Base-by-base conservation (phyloP, 2,113 vertebrate genomes). In the Pagrus major region DNA sequence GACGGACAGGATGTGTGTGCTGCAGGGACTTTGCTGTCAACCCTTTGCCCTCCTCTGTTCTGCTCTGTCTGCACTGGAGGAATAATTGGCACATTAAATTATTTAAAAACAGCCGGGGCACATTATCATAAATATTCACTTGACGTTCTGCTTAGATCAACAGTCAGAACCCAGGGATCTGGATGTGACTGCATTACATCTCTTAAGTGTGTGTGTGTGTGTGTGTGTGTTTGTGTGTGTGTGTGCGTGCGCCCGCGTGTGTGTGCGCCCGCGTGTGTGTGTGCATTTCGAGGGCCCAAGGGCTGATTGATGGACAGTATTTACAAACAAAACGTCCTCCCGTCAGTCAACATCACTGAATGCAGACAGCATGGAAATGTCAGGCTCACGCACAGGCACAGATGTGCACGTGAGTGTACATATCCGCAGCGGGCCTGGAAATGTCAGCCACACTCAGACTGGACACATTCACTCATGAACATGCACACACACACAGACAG, bases 101-200 rank as follows among this genome's bases (percentile, higher is more conserved):
- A 93, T 92, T 92, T 87, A 88, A 91, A 87, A 90, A 89, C 71
- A 86, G 86, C 74, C 88, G 33, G 75, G 78, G 76, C 72, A 80
- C 85, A 91, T 91, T 91, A 87, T 88, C 85, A 93, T 92, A 91
- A 92, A 92, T 86, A 92, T 88, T 90, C 93, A 85, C 89, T 89
- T 73, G 72, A 90, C 75, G 78, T 82, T 91, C 86, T 82, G 78
- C 85, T 89, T 87, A 87, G 80, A 92, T 93, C 92, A 91, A 91
- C 93, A 91, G 87, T 89, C 84, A 77, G 78, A 89, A 88, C 85
- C 60, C 46, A 47, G 73, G 55, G 76, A 72, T 77, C 42, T n/a
- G 52, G 51, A 81, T 87, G 81, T 69, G 86, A 88, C 86, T 90
- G 29, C 54, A 58, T 77, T 86, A 78, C 81, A 83, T 75, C 47